These are phyloP conservation scores for Campylomormyrus numenius DNA, from an alignment of 2,113 vertebrate genomes.

Conservation along the genomic window DNA sequence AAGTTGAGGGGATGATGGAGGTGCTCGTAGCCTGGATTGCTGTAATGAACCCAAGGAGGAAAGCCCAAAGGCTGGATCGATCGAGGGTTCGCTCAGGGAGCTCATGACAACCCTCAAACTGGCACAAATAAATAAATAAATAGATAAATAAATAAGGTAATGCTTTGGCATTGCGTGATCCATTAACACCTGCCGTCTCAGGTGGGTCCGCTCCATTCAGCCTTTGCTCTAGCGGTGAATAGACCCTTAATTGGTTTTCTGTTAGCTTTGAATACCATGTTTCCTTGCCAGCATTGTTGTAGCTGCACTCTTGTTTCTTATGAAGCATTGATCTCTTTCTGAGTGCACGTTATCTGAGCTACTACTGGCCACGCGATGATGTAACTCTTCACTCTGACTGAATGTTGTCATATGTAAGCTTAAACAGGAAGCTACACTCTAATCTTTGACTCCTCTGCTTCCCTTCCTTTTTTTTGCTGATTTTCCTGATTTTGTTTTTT, in stretches of 20 bases:
- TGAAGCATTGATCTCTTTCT: not conserved
- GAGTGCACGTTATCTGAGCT: not conserved
- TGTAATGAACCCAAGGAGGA: conserved; percentile 18
- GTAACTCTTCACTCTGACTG: not conserved
- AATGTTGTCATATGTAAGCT: not conserved
- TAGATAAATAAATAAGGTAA: conserved; percentile 2
- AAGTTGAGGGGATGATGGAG: conserved; percentile 36
- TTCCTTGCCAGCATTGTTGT: not conserved
- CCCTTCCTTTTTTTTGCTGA: not conserved
- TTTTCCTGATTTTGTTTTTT: not conserved
- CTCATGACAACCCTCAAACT: not conserved
- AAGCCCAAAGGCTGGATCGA: conserved; percentile 30
- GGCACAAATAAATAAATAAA: conserved; percentile 13
- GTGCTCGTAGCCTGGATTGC: conserved; percentile 20
- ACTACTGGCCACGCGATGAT: not conserved
- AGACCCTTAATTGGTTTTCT: not conserved
- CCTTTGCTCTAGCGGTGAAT: not conserved
- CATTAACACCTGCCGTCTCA: conserved; percentile 9
- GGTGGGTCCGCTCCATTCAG: not conserved
- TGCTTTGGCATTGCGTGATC: not conserved
- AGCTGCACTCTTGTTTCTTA: not conserved
- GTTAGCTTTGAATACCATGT: not conserved
- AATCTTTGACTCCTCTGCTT: not conserved
- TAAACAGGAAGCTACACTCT: not conserved
- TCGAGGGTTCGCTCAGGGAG: not conserved